phyloP scores from a whole-genome alignment of 2,113 vertebrate species.

The Corydoras maculifer region DNA sequence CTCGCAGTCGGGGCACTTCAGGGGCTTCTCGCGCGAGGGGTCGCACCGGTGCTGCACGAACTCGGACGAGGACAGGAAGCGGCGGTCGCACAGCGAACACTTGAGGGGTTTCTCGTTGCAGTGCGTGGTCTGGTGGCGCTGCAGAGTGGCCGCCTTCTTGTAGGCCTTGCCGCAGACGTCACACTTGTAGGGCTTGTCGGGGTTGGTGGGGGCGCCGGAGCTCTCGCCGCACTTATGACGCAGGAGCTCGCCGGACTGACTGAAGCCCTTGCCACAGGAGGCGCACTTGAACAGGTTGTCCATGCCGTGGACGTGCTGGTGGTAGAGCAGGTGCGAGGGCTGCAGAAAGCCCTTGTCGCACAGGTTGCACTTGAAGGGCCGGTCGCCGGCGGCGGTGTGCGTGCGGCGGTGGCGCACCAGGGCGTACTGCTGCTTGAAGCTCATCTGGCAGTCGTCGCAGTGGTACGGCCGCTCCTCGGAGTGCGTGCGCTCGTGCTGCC shows the following conservation, averaged over 20 bases:
- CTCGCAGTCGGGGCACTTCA: constrained; percentile 92
- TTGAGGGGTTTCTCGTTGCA: constrained; percentile 92
- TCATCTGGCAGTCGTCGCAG: constrained; percentile 97
- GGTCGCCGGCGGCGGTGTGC: constrained; percentile 76
- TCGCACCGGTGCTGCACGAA: constrained; percentile 95
- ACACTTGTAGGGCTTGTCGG: constrained; percentile 92
- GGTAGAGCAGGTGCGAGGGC: constrained; percentile 90
- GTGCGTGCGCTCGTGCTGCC: constrained; percentile 92
- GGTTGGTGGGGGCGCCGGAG: constrained; percentile 55
- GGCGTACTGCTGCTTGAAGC: constrained; percentile 94
- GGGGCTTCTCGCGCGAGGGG: constrained; percentile 85
- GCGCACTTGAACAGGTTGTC: constrained; percentile 97
- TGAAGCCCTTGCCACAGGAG: constrained; percentile 94
- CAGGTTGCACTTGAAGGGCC: constrained; percentile 85
- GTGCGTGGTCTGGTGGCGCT: constrained; percentile 90
- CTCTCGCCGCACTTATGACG: constrained; percentile 89
- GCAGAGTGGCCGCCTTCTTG: constrained; percentile 88
- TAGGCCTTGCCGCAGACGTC: constrained; percentile 90
- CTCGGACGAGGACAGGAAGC: constrained; percentile 92
- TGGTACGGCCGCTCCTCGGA: constrained; percentile 96
- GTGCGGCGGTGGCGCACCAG: constrained; percentile 90
- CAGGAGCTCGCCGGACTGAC: constrained; percentile 88
- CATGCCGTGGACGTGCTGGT: constrained; percentile 93
- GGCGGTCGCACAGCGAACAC: constrained; percentile 90
- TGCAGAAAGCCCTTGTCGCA: constrained; percentile 96